Evolutionary conservation across 2,888 invertebrate species (phyloP), one percentile per base, ranked within the genome.

Genomic region (Hesperia comma): DNA sequence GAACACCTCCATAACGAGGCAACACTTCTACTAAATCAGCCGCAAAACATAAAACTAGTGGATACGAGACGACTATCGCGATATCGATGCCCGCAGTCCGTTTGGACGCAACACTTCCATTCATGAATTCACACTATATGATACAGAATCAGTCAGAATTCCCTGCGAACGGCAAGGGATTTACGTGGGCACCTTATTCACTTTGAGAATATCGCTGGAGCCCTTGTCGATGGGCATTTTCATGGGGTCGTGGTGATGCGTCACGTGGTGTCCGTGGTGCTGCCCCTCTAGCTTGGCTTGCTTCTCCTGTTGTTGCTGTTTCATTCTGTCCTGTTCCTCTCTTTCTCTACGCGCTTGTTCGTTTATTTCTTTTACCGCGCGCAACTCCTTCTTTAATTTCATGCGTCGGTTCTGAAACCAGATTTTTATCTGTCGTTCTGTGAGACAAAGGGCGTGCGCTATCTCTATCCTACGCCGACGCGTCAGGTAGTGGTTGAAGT

Each of bases 321-420:
- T 97, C 95, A 97, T 96, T 88, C 97, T 94, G 80, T 98, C 97
- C 85, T 98, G 97, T 84, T 98, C 97, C 86, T 98, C 98, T 64
- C 97, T 94, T 82, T 98, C 98, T 75, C 97, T 94, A 80, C 98
- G 95, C 72, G 98, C 98, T 85, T 98, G 98, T 84, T 98, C 98
- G 93, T 98, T 98, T 81, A 98, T 98, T 93, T 98, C 98, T 85
- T 98, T 98, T 61, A 98, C 97, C 58, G 98, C 98, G 79, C 98
- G 94, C 78, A 98, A 93, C 87, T 99, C 99, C 83, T 98, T 98
- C 94, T 98, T 98, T 93, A 98, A 94, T 88, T 98, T 98, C 98
- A 98, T 98, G 82, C 98, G 95, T 76, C 98, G 95, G 88, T 99
- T 99, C 90, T 99, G 98, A 93, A 99, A 98, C 98, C 98, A 98